These are phyloP conservation scores for Varanus salvator DNA, from an alignment of 2,113 vertebrate species.

Conservation along the genomic window DNA sequence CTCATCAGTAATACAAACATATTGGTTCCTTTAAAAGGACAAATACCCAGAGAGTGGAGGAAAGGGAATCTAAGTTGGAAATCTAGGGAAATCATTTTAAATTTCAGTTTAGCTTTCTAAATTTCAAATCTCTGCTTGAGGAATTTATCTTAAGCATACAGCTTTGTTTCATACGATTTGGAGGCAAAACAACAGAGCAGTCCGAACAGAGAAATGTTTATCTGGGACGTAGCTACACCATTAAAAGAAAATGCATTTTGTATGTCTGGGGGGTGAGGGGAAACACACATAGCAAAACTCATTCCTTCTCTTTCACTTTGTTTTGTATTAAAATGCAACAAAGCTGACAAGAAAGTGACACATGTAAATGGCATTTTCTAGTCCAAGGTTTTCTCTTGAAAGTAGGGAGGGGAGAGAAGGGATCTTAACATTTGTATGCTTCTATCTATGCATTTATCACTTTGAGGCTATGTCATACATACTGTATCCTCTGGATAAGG, in stretches of 20 bases:
- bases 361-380: constrained; percentile 30
- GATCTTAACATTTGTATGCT: constrained; percentile 19
- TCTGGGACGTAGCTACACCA: not conserved
- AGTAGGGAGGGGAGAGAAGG: not conserved
- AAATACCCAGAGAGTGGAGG: constrained; percentile 73
- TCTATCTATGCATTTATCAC: constrained; percentile 47
- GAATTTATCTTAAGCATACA: constrained; percentile 48
- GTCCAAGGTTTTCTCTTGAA: not conserved
- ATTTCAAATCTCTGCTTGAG: constrained; percentile 60
- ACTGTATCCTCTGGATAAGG: constrained; percentile 18
- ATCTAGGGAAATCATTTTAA: constrained; percentile 66
- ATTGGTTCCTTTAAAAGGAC: constrained; percentile 84
- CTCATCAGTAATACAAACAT: constrained; percentile 85
- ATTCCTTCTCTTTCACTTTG: constrained; percentile 46
- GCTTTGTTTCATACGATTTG: constrained; percentile 35
- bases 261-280: not conserved
- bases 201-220: constrained; percentile 13
- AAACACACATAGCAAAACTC: constrained; percentile 33
- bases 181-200: constrained; percentile 40
- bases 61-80: constrained; percentile 67
- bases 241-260: constrained; percentile 30
- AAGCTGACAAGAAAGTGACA: constrained; percentile 57
- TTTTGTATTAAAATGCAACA: constrained; percentile 57
- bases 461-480: constrained; percentile 16
- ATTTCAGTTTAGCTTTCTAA: constrained; percentile 62